Conservation (phyloP, 1,140 invertebrate genomes). For the Cydia amplana region DNA sequence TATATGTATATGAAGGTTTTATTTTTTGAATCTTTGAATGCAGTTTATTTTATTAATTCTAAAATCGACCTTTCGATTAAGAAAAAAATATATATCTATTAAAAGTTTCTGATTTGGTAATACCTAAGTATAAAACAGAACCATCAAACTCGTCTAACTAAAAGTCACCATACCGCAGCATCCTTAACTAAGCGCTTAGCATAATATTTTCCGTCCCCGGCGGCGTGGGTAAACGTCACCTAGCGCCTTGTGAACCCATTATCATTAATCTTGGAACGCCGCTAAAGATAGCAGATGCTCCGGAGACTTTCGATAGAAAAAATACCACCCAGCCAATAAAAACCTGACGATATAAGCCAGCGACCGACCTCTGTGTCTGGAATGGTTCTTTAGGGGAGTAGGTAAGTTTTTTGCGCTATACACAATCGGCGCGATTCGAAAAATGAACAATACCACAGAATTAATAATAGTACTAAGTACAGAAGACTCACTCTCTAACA, state of each 20-base stretch:
- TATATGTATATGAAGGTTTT: too few species aligned
- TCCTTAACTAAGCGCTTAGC: conserved; percentile 34
- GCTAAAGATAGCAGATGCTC: conserved; percentile 52
- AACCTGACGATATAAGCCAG: conserved; percentile 21
- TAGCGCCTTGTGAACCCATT: conserved; percentile 53
- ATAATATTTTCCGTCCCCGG: conserved; percentile 51
- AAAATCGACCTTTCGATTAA: too few species aligned
- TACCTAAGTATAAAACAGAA: too few species aligned
- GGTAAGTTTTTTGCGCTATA: background rate
- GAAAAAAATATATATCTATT: too few species aligned
- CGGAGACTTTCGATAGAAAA: conserved; percentile 45
- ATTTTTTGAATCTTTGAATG: too few species aligned
- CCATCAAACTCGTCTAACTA: background rate
- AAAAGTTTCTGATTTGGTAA: too few species aligned
- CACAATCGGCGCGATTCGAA: too few species aligned
- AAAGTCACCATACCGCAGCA: background rate
- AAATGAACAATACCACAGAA: too few species aligned
- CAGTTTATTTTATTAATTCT: too few species aligned
- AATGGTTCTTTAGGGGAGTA: background rate
- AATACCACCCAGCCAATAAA: conserved; percentile 42
- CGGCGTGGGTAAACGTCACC: conserved; percentile 44
- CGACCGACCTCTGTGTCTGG: background rate
- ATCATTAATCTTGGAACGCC: conserved; percentile 53
- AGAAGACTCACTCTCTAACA: too few species aligned
- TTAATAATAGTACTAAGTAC: too few species aligned